phyloP scores from a whole-genome alignment of 2,888 invertebrate genomes.

The Zygaena filipendulae region DNA sequence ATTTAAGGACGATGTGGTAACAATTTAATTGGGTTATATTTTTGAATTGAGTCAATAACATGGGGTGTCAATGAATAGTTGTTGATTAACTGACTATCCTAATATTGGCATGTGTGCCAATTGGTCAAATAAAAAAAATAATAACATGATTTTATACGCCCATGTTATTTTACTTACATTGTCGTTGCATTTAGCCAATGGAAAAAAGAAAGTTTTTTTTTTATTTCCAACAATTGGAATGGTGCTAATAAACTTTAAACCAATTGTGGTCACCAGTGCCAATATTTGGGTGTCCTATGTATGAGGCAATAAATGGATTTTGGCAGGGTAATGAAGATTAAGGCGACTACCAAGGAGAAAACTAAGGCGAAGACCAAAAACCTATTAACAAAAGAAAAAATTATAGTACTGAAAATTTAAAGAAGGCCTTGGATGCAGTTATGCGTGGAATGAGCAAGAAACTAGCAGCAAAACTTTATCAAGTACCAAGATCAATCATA shows the following conservation, averaged over 20 bases:
- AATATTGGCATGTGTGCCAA: slow-evolving; percentile 5
- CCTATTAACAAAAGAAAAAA: slow-evolving; percentile 3
- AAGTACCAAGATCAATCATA: slow-evolving; percentile 11
- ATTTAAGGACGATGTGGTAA: too few relatives aligned
- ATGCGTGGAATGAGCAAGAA: slow-evolving; percentile 11
- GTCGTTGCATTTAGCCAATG: slow-evolving; percentile 2
- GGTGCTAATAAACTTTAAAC: slow-evolving; percentile 5
- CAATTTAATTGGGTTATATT: too few relatives aligned
- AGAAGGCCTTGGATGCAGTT: slow-evolving; percentile 8
- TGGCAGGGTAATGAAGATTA: slow-evolving; percentile 3
- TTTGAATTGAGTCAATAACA: too few relatives aligned
- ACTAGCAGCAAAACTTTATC: slow-evolving; percentile 11
- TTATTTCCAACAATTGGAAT: slow-evolving; percentile 7
- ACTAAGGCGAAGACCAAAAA: slow-evolving; percentile 1
- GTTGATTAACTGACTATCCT: too few relatives aligned
- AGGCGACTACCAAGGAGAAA: slow-evolving; percentile 2
- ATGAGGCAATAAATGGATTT: slow-evolving; percentile 5
- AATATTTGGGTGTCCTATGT: too few relatives aligned
- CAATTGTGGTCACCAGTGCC: slow-evolving; percentile 5
- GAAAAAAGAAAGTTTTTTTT: slow-evolving; percentile 2
- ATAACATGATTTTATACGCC: too few relatives aligned
- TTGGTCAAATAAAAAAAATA: slow-evolving; percentile 5
- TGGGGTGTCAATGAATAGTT: too few relatives aligned
- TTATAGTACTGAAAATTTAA: slow-evolving; percentile 6
- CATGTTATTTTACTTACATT: slow-evolving; percentile 2